Evolutionary conservation across 2,113 vertebrate species (phyloP).

Genomic region (Hoplias malabaricus): DNA sequence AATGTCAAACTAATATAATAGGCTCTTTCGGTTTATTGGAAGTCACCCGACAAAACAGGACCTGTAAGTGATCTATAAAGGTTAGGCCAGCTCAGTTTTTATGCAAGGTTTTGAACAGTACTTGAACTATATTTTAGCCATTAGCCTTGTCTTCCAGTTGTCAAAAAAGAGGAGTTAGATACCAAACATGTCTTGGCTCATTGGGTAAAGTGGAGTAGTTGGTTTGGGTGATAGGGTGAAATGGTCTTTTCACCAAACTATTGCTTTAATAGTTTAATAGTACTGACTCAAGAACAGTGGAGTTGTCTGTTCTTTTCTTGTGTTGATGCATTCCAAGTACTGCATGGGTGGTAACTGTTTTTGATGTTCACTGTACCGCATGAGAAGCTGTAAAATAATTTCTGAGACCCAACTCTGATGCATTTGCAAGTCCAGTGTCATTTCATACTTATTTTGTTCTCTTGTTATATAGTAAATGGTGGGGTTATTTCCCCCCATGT

Average conservation of each 20-base stretch:
- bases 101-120: too few relatives aligned
- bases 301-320: neutral
- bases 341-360: slow-evolving; percentile 52
- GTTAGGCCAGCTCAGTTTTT: too few relatives aligned
- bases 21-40: too few relatives aligned
- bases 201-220: neutral
- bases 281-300: neutral
- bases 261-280: neutral
- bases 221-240: too few relatives aligned
- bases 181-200: neutral
- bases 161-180: neutral
- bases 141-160: neutral
- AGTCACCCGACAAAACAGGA: too few relatives aligned
- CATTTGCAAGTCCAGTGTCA: neutral
- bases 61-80: too few relatives aligned
- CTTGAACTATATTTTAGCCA: too few relatives aligned
- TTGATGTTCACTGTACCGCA: neutral
- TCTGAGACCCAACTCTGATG: neutral
- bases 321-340: slow-evolving; percentile 37
- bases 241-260: neutral
- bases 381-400: slow-evolving; percentile 1
- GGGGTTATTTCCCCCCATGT: neutral
- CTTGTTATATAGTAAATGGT: slow-evolving; percentile 23
- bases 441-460: neutral
- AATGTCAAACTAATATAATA: too few relatives aligned